Evolutionary conservation across 2,113 vertebrate genomes (phyloP).

Genomic region (Lepus americanus): DNA sequence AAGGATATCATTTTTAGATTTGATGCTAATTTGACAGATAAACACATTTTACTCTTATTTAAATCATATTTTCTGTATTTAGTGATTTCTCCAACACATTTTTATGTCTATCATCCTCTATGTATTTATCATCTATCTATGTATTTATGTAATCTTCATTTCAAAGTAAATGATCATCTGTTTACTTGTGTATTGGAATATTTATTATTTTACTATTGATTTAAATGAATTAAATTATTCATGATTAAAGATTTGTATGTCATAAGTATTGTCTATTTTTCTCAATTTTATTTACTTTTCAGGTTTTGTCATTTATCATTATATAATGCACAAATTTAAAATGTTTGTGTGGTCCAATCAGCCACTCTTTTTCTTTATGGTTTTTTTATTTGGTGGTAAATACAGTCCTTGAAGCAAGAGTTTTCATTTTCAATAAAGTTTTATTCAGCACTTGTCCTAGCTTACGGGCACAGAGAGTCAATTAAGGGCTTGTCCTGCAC

Average conservation of each 20-base stretch:
- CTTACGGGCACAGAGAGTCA: constrained; percentile 34
- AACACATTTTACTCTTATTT: neutral
- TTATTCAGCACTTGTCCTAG: constrained; percentile 39
- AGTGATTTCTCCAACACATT: neutral
- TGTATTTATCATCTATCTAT: neutral
- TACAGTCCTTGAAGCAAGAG: neutral
- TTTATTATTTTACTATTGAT: neutral
- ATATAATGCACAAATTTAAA: constrained; percentile 7
- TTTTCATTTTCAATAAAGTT: constrained; percentile 61
- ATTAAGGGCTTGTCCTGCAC: constrained; percentile 39
- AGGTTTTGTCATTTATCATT: neutral
- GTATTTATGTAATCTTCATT: neutral
- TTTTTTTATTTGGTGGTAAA: constrained; percentile 39
- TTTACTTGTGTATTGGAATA: neutral
- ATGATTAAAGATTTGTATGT: neutral
- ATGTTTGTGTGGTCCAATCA: neutral
- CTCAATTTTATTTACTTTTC: neutral
- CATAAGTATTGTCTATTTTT: neutral
- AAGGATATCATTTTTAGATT: neutral
- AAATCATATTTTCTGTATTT: neutral
- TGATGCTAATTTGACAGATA: neutral
- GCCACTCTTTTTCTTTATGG: neutral
- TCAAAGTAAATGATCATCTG: neutral
- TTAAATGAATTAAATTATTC: neutral
- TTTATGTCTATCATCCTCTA: neutral